phyloP scores from a whole-genome alignment of 2,797 vertebrate genomes.

The Onychomys arenicola region DNA sequence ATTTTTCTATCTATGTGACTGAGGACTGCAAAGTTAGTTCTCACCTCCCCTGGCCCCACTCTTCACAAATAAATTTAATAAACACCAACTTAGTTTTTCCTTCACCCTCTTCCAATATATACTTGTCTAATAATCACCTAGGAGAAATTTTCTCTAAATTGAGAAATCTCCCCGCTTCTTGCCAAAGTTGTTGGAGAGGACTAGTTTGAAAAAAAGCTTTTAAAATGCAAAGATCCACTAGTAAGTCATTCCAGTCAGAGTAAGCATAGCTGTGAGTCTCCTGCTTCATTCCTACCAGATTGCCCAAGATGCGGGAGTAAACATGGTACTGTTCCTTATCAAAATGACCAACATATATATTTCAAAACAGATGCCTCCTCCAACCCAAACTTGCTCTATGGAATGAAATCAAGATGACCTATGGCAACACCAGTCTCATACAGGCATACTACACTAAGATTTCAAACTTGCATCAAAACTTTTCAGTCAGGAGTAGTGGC shows the following conservation, averaged over 20 bases:
- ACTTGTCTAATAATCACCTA: not conserved
- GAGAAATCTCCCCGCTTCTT: not conserved
- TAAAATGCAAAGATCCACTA: not conserved
- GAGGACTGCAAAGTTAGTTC: not conserved
- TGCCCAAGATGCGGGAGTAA: fast-evolving
- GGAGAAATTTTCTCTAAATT: not conserved
- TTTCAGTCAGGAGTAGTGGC: not conserved
- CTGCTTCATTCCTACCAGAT: not conserved
- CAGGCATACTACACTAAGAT: not conserved
- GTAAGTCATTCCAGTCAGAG: not conserved
- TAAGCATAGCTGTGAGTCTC: not conserved
- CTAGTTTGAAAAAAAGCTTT: not conserved
- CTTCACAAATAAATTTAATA: not conserved
- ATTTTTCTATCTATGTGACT: not conserved
- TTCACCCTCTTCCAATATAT: not conserved
- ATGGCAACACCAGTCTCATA: not conserved
- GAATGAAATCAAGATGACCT: not conserved
- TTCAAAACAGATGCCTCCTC: not conserved
- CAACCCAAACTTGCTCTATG: not conserved
- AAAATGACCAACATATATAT: not conserved
- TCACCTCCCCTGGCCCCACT: not conserved
- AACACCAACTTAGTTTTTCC: not conserved
- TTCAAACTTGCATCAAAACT: not conserved
- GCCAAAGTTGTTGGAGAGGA: not conserved
- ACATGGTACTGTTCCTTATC: no score